Base-by-base conservation (phyloP, 2,113 vertebrate species). In the Ondatra zibethicus region DNA sequence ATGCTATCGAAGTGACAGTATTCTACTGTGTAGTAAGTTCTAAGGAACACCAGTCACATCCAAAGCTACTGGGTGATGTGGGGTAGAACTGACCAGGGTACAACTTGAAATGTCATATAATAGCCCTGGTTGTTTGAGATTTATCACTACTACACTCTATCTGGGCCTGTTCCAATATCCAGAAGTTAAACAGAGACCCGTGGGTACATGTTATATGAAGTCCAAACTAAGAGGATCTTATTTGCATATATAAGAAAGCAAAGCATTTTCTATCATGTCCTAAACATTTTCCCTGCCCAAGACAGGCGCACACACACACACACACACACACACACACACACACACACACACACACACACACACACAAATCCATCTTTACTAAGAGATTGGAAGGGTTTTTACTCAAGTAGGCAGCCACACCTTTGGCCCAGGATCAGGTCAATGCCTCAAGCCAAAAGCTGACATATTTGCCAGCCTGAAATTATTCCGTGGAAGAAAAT, bases 401-500 rank as follows among this genome's bases (percentile, higher is more conserved):
- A 91, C 65, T 47, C 75, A 77, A 77, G 50, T 36, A 92, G 66
- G 39, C 82, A 77, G 81, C 13, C 31, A 16, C 65, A 55, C 23
- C 27, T 21, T 90, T 58, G 55, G 39, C 58, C 13, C 50, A 81
- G 39, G 16, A 63, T 42, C 45, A 82, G 31, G 47, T 82, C 66
- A 61, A 47, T 65, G 16, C 50, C 27, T 65, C 16, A 4, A 21
- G 12, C 23, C 88, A 73, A 72, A 45, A 92, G 33, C 36, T 5
- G 36, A 3, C 21, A 12, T 11, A 33, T 5, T 75, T 75, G 6
- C 27, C 65, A 72, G 45, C 47, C 76, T 55, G 50, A 31, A 72
- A 72, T 39, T 72, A 72, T 39, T 72, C 36, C 70, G 50, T 91
- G 29, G 33, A 86, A 96, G 87, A 94, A 76, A 82, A 52, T 31